A percentile compares a stretch with the other conserved stretches of the same genome.
These are phyloP conservation scores for Drosophila pseudoobscura DNA, from an alignment of 1,140 invertebrate species.

Conservation along the genomic window DNA sequence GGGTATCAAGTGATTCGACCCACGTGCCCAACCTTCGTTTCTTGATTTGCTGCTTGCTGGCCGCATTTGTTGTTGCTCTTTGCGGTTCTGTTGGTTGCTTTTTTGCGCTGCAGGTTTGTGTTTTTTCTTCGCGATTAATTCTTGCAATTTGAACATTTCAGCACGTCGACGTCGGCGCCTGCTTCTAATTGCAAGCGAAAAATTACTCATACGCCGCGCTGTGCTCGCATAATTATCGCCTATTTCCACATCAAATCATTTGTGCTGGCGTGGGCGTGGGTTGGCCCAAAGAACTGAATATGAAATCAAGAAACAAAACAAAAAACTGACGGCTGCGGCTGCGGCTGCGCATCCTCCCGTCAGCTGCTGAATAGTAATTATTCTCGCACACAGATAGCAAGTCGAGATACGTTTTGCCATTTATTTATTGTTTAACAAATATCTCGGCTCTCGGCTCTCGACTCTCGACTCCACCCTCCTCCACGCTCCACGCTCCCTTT, in stretches of 20 bases:
- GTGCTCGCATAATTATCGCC: conserved; percentile 76
- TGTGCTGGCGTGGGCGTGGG: conserved; percentile 48
- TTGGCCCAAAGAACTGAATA: conserved; percentile 31
- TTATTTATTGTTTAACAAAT: conserved; percentile 78
- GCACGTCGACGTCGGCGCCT: conserved; percentile 69
- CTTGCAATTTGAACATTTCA: conserved; percentile 75
- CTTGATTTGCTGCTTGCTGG: conserved; percentile 47
- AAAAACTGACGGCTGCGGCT: conserved; percentile 30
- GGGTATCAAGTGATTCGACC: neutral
- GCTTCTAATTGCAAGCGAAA: conserved; percentile 69
- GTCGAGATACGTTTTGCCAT: conserved; percentile 40
- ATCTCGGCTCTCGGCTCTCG: conserved; percentile 28
- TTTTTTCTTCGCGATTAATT: conserved; percentile 62
- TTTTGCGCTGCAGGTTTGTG: conserved; percentile 21
- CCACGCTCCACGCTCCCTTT: neutral
- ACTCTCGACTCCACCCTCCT: conserved; percentile 19
- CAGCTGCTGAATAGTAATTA: conserved; percentile 73
- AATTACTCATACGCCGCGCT: conserved; percentile 79
- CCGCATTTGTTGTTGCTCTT: conserved; percentile 74
- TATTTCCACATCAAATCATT: conserved; percentile 53
- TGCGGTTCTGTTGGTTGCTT: conserved; percentile 52
- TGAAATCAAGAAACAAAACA: conserved; percentile 12
- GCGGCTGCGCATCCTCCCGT: conserved; percentile 61
- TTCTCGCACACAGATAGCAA: conserved; percentile 4
- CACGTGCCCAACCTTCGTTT: neutral